These are phyloP conservation scores for Cladopsammia gracilis DNA, from an alignment of 64 coral and sea anemone genomes.

Conservation along the genomic window DNA sequence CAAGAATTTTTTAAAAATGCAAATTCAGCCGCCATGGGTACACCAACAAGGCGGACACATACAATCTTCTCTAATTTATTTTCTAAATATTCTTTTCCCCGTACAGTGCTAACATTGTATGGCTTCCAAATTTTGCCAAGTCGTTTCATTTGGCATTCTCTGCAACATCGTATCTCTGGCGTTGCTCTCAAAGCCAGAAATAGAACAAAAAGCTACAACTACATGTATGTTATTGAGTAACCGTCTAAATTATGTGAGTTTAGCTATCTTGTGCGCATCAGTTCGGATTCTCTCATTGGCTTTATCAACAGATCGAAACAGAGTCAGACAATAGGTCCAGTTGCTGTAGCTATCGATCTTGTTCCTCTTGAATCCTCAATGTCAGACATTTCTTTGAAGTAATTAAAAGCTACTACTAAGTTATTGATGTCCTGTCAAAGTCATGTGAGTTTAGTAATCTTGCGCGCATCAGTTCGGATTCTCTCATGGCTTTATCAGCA, in stretches of 20 bases:
- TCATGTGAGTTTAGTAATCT: slow-evolving; percentile 68
- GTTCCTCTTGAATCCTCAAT: slow-evolving; percentile 84
- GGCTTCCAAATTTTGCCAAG: too few relatives aligned
- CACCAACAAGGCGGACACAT: too few relatives aligned
- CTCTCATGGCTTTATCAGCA: slow-evolving; percentile 92
- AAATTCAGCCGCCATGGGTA: too few relatives aligned
- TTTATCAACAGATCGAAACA: slow-evolving; percentile 92
- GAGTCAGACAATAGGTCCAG: slow-evolving; percentile 90
- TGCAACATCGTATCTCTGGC: too few relatives aligned
- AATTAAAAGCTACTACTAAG: too few relatives aligned
- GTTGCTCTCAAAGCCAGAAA: too few relatives aligned
- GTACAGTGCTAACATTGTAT: too few relatives aligned
- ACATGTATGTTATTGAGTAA: neutral
- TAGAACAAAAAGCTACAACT: too few relatives aligned
- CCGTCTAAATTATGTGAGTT: slow-evolving; percentile 22
- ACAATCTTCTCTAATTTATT: too few relatives aligned
- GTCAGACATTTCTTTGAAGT: slow-evolving; percentile 90
- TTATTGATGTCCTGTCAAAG: neutral
- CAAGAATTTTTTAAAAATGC: too few relatives aligned
- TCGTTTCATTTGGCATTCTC: too few relatives aligned
- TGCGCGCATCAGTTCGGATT: slow-evolving; percentile 68
- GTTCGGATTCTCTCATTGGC: slow-evolving; percentile 92
- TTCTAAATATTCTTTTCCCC: too few relatives aligned
- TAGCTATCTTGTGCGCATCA: slow-evolving; percentile 60
- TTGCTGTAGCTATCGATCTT: slow-evolving; percentile 79